These are phyloP conservation scores for Macrobrachium nipponense DNA, from an alignment of 1,140 invertebrate genomes.

Conservation along the genomic window DNA sequence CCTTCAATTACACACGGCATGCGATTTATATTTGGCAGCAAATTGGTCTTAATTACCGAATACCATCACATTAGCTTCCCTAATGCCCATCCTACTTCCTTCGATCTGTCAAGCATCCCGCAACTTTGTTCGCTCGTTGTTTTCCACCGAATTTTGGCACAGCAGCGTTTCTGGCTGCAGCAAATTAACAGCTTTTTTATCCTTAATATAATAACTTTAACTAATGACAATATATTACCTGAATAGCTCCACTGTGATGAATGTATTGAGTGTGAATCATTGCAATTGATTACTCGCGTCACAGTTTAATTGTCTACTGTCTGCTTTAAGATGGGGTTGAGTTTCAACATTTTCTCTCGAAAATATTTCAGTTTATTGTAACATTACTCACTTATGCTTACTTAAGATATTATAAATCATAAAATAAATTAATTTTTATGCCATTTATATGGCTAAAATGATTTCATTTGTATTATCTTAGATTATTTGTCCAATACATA, in stretches of 20 bases:
- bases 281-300: conserved; percentile 15
- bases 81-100: not conserved
- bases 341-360: too few species aligned
- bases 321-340: too few species aligned
- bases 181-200: not conserved
- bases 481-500: too few species aligned
- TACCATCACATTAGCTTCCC: not conserved
- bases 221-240: not conserved
- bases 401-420: too few species aligned
- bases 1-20: not conserved
- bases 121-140: not conserved
- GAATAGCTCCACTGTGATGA: not conserved
- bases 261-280: not conserved
- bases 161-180: not conserved
- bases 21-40: not conserved
- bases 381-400: too few species aligned
- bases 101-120: not conserved
- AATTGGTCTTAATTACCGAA: too few species aligned
- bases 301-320: not conserved
- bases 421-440: too few species aligned
- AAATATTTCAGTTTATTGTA: too few species aligned
- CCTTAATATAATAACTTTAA: not conserved
- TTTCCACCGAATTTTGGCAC: not conserved
- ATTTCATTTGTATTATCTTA: too few species aligned
- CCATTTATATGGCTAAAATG: too few species aligned